phyloP scores from a whole-genome alignment of 2,797 vertebrate genomes.

The Chromis chromis region DNA sequence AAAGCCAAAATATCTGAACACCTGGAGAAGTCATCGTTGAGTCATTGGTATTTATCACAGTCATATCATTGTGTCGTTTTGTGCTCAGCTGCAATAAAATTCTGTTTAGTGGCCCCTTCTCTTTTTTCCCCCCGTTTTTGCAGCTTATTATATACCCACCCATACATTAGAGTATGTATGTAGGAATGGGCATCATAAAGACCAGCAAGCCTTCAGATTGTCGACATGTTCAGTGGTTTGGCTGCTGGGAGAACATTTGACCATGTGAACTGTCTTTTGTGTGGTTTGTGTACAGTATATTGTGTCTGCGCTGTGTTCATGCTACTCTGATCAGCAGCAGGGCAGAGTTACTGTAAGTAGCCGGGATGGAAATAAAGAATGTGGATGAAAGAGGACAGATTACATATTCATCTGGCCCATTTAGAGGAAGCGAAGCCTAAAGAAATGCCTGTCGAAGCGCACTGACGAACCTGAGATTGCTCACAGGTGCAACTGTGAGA shows the following conservation, averaged over 20 bases:
- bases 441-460: constrained; percentile 66
- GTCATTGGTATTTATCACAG: constrained; percentile 42
- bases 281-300: constrained; percentile 25
- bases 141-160: neutral
- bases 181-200: constrained; percentile 16
- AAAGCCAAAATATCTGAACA: constrained; percentile 41
- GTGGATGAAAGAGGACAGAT: constrained; percentile 83
- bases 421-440: constrained; percentile 84
- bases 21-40: constrained; percentile 41
- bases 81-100: neutral
- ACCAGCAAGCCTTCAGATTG: constrained; percentile 5
- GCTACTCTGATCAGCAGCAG: constrained; percentile 45
- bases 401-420: constrained; percentile 82
- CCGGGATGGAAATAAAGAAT: constrained; percentile 61
- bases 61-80: constrained; percentile 34
- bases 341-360: constrained; percentile 54
- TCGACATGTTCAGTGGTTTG: constrained; percentile 19
- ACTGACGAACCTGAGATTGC: constrained; percentile 65
- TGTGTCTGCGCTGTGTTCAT: constrained; percentile 50
- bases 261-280: constrained; percentile 39
- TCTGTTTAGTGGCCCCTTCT: neutral
- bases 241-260: constrained; percentile 32
- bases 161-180: neutral
- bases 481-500: constrained; percentile 78
- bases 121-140: neutral